Percentiles rank a stretch among this genome's conserved stretches.
phyloP scores from a whole-genome alignment of 2,888 invertebrate species.

The Hirtodrosophila confusa region DNA sequence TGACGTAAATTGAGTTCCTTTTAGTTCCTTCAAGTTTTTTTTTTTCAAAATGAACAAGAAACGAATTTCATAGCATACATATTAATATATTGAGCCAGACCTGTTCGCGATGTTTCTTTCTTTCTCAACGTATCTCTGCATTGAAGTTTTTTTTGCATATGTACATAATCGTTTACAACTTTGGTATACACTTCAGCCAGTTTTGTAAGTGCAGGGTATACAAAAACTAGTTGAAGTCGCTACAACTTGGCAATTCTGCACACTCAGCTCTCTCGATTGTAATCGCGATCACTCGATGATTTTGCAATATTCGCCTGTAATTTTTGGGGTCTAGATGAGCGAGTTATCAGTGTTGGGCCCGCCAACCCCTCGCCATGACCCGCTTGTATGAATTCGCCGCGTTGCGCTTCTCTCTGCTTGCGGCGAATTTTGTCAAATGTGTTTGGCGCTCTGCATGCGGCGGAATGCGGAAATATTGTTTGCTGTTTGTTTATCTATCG shows the following conservation, averaged over 20 bases:
- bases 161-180: too few relatives aligned
- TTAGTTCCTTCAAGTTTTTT: too few relatives aligned
- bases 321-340: conserved; percentile 43
- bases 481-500: conserved; percentile 48
- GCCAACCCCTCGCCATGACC: neutral
- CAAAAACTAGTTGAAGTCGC: conserved; percentile 12
- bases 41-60: too few relatives aligned
- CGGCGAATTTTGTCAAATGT: conserved; percentile 64
- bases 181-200: too few relatives aligned
- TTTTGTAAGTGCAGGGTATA: conserved; percentile 26
- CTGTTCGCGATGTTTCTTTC: too few relatives aligned
- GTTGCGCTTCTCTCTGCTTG: conserved; percentile 16
- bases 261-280: conserved; percentile 34
- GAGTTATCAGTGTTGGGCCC: conserved; percentile 14
- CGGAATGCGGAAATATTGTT: conserved; percentile 76
- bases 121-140: too few relatives aligned
- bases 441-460: conserved; percentile 40
- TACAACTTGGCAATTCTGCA: conserved; percentile 10
- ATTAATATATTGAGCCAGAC: too few relatives aligned
- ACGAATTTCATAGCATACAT: too few relatives aligned
- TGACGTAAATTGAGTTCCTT: too few relatives aligned
- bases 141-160: too few relatives aligned
- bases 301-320: conserved; percentile 44
- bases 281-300: conserved; percentile 45
- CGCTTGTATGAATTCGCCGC: too few relatives aligned